These are phyloP conservation scores for Heliconius melpomene DNA, from an alignment of 1,140 invertebrate genomes.

Conservation along the genomic window DNA sequence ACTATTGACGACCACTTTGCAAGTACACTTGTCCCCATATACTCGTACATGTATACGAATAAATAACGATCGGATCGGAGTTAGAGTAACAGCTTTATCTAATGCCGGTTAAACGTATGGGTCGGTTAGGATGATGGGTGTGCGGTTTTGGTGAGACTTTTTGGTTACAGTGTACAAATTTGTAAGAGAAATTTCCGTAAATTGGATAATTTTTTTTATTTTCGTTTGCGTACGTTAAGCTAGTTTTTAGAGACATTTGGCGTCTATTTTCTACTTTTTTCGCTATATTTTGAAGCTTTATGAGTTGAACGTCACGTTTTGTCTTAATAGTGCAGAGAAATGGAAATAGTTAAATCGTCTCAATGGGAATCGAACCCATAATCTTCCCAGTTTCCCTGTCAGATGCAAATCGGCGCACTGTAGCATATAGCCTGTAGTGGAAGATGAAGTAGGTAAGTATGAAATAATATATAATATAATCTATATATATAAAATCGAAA, in stretches of 20 bases:
- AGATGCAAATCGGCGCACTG: no score
- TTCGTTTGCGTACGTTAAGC: no score
- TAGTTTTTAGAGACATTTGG: no score
- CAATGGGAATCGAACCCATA: no score
- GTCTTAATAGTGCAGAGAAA: background rate
- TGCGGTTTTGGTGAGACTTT: background rate
- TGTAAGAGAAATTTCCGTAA: background rate
- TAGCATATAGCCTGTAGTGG: no score
- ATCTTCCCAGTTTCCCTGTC: no score
- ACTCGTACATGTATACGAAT: background rate
- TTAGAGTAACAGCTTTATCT: background rate
- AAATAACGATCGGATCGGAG: background rate
- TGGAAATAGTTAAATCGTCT: no score
- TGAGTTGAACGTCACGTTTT: background rate
- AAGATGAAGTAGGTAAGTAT: no score
- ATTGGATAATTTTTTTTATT: background rate
- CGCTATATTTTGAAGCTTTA: no score
- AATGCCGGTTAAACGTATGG: background rate
- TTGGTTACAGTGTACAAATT: background rate
- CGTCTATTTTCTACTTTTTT: background rate
- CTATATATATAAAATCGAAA: no score
- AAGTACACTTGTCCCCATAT: conserved; percentile 6
- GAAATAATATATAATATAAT: no score
- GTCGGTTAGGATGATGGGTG: background rate
- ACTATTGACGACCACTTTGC: conserved; percentile 21